Evolutionary conservation across 2,888 invertebrate species (phyloP).

Genomic region (Luperina nickerlii): DNA sequence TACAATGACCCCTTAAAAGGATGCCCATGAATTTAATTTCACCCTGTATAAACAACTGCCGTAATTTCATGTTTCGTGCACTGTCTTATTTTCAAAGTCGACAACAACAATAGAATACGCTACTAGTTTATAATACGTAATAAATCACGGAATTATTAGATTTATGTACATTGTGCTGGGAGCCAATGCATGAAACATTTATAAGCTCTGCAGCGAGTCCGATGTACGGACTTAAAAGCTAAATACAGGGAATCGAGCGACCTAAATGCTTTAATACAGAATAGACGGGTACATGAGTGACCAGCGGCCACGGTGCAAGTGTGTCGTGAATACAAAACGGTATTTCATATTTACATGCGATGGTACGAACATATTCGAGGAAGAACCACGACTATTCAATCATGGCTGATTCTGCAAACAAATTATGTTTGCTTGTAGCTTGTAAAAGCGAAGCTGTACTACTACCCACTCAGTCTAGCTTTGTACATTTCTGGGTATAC

Average conservation of each 20-base stretch:
- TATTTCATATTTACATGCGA: conserved; percentile 58
- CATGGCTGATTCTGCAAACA: conserved; percentile 39
- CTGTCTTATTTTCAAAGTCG: conserved; percentile 24
- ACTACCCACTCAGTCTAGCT: conserved; percentile 11
- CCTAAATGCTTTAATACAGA: conserved; percentile 69
- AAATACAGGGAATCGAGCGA: conserved; percentile 68
- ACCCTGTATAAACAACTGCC: not conserved
- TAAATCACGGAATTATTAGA: conserved; percentile 60
- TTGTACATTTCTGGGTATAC: not conserved
- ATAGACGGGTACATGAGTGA: conserved; percentile 44
- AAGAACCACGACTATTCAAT: conserved; percentile 47
- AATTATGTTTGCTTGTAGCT: conserved; percentile 30
- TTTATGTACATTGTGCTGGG: conserved; percentile 48
- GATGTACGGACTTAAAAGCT: conserved; percentile 61
- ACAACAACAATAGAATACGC: conserved; percentile 36
- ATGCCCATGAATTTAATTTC: no score
- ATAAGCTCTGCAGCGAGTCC: conserved; percentile 56
- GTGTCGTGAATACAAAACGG: conserved; percentile 58
- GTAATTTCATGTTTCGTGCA: not conserved
- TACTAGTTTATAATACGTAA: conserved; percentile 30
- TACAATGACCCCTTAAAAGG: no score
- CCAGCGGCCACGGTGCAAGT: conserved; percentile 46
- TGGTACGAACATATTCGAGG: conserved; percentile 34
- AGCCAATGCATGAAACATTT: conserved; percentile 62
- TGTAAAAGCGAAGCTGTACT: conserved; percentile 18